phyloP scores from a whole-genome alignment of 2,113 vertebrate species.

The Panthera leo region DNA sequence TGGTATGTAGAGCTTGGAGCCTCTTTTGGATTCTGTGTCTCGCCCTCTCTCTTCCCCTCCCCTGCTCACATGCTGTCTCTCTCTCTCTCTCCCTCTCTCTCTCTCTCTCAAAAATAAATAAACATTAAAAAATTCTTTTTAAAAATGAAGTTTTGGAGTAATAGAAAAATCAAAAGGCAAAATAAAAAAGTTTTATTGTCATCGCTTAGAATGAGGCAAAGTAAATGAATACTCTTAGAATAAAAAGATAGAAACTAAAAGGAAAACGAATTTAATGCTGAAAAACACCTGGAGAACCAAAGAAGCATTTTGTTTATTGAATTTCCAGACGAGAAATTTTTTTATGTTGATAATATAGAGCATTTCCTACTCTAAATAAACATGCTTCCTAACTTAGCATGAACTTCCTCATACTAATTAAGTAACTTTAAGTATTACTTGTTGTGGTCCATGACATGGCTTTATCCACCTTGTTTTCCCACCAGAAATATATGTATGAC shows the following conservation, averaged over 20 bases:
- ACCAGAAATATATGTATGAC: constrained; percentile 37
- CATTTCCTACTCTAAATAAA: constrained; percentile 43
- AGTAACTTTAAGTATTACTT: constrained; percentile 54
- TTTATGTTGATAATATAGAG: neutral
- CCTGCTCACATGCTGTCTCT: too few species aligned
- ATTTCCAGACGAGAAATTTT: constrained; percentile 31
- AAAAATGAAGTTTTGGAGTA: neutral
- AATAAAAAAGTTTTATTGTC: neutral
- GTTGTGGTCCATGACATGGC: constrained; percentile 52
- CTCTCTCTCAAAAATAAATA: too few species aligned
- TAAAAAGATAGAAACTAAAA: neutral
- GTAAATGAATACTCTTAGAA: neutral
- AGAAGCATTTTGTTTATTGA: neutral
- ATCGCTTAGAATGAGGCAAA: neutral
- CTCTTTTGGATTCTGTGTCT: too few species aligned
- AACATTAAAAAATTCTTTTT: too few species aligned
- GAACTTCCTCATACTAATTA: constrained; percentile 61
- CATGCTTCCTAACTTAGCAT: constrained; percentile 63
- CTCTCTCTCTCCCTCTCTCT: too few species aligned
- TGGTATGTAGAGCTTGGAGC: neutral
- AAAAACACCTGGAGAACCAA: neutral
- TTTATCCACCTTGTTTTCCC: constrained; percentile 48
- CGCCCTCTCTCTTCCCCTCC: too few species aligned
- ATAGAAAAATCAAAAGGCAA: neutral
- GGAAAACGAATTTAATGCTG: neutral